Evolutionary conservation across 2,113 vertebrate species (phyloP).

Genomic region (Periophthalmus modestus): DNA sequence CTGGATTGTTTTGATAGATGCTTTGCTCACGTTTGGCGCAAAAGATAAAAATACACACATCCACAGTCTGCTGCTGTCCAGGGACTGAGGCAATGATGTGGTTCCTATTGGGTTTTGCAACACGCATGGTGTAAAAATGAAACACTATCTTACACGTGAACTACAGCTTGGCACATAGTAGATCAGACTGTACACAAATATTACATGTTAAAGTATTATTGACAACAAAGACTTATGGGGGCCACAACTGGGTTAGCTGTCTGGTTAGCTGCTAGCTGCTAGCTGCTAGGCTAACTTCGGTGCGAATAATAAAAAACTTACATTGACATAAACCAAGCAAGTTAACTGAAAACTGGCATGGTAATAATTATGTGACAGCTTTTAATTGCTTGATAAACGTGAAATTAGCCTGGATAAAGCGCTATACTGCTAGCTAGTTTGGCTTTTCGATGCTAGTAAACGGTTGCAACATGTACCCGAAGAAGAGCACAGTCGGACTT

Average conservation of each 20-base stretch:
- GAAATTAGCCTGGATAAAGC: background rate
- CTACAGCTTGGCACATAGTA: background rate
- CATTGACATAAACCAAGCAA: background rate
- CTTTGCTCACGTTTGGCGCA: background rate
- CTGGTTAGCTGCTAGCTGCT: constrained; percentile 25
- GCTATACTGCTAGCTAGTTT: background rate
- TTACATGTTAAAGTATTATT: background rate
- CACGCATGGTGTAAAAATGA: background rate
- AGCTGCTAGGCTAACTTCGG: constrained; percentile 32
- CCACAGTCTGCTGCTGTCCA: background rate
- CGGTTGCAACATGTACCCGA: constrained; percentile 38
- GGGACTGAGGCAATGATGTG: background rate
- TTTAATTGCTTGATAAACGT: background rate
- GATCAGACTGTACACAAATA: background rate
- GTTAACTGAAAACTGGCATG: fast-evolving
- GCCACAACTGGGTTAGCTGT: constrained; percentile 38
- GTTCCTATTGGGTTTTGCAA: background rate
- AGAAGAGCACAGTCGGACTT: constrained; percentile 35
- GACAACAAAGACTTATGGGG: constrained; percentile 58
- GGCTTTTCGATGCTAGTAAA: constrained; percentile 35
- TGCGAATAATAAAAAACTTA: background rate
- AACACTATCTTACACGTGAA: background rate
- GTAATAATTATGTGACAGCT: background rate
- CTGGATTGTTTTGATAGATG: background rate
- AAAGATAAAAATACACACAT: background rate